These are phyloP conservation scores for Furcula furcula DNA, from an alignment of 2,888 invertebrate genomes.

Conservation along the genomic window DNA sequence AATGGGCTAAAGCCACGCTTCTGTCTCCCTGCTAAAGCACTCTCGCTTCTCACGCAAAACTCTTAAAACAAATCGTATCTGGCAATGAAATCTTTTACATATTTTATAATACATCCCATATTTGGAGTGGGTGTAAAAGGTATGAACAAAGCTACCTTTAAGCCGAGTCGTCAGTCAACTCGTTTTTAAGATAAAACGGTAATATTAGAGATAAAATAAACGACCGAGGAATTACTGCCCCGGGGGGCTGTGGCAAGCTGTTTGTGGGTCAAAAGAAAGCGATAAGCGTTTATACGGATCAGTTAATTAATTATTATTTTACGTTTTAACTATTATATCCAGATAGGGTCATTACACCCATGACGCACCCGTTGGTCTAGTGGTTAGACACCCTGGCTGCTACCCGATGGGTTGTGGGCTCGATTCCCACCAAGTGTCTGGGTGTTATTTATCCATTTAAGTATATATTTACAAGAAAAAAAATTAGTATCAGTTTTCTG, in stretches of 20 bases:
- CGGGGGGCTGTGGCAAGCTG: constrained; percentile 26
- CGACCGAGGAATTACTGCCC: constrained; percentile 48
- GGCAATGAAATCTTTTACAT: constrained; percentile 11
- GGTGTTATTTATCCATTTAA: no score
- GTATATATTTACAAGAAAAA: no score
- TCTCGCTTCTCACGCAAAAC: not conserved
- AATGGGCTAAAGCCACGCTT: not conserved
- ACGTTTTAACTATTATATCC: no score
- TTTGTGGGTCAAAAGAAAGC: constrained; percentile 20
- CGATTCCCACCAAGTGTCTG: no score
- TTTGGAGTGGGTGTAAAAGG: not conserved
- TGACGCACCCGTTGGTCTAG: no score
- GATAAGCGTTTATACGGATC: no score
- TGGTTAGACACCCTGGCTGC: no score
- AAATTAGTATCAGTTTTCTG: no score
- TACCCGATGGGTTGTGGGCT: no score
- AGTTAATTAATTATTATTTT: no score
- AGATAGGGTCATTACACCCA: no score
- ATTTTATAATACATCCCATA: constrained; percentile 7
- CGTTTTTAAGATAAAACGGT: constrained; percentile 53
- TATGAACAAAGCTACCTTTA: constrained; percentile 14
- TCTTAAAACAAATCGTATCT: not conserved
- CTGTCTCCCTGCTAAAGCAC: not conserved
- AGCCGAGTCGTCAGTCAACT: constrained; percentile 42
- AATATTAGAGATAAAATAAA: constrained; percentile 62